These are phyloP conservation scores for Rhyacichthys aspro DNA, from an alignment of 2,797 vertebrate species.

Conservation along the genomic window DNA sequence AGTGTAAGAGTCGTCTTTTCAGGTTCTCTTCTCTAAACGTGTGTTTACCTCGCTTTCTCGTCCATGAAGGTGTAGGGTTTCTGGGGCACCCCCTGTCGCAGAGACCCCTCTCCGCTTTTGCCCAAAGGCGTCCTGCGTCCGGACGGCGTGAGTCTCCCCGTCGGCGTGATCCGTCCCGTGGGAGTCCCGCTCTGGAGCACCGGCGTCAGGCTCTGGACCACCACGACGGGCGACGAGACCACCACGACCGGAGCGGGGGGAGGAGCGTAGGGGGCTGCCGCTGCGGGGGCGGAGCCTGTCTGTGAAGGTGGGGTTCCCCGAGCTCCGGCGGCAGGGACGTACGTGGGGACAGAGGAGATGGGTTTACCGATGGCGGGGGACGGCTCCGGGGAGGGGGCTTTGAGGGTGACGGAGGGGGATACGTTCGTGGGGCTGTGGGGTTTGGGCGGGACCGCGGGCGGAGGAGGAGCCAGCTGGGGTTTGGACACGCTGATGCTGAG, in stretches of 20 bases:
- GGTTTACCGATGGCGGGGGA: slow-evolving; percentile 79
- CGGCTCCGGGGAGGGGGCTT: slow-evolving; percentile 63
- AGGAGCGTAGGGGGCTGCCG: slow-evolving; percentile 34
- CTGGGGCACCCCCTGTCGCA: slow-evolving; percentile 93
- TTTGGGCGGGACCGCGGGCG: slow-evolving; percentile 80
- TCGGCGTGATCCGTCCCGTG: slow-evolving; percentile 74
- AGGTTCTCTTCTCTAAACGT: neutral
- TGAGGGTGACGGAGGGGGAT: slow-evolving; percentile 44
- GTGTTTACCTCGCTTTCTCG: slow-evolving; percentile 90
- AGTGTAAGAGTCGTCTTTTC: too few species aligned
- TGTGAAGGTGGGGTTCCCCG: slow-evolving; percentile 57
- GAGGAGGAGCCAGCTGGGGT: slow-evolving; percentile 68
- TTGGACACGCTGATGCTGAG: slow-evolving; percentile 79
- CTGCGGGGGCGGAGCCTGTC: slow-evolving; percentile 30
- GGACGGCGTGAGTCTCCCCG: slow-evolving; percentile 75
- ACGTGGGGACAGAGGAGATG: slow-evolving; percentile 83
- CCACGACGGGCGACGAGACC: slow-evolving; percentile 70
- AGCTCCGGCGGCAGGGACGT: slow-evolving; percentile 61
- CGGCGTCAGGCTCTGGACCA: slow-evolving; percentile 82
- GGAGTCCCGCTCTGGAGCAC: slow-evolving; percentile 72
- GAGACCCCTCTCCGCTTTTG: slow-evolving; percentile 76
- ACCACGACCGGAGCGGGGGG: slow-evolving; percentile 10
- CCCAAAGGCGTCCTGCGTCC: slow-evolving; percentile 78
- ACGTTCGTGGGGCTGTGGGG: slow-evolving; percentile 72
- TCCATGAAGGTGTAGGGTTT: slow-evolving; percentile 99